Conservation (phyloP, 2,113 vertebrate genomes). For the Phalacrocorax aristotelis region DNA sequence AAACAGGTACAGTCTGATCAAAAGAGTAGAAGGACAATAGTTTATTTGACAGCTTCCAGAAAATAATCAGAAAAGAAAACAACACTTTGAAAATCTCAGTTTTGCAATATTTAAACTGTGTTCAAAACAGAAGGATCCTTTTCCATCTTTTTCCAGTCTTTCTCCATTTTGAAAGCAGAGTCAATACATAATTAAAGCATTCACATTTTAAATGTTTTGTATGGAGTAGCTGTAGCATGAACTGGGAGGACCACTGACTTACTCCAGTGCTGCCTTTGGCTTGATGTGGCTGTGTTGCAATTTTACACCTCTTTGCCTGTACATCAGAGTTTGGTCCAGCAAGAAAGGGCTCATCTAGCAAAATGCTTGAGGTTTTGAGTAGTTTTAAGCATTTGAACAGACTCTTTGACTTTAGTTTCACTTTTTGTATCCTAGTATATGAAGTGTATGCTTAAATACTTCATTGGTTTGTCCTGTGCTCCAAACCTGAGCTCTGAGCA, state of each 20-base stretch:
- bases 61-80: neutral
- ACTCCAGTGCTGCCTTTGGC: neutral
- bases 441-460: neutral
- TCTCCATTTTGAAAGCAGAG: neutral
- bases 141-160: neutral
- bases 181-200: neutral
- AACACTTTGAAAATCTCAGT: neutral
- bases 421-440: neutral
- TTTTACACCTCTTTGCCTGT: neutral
- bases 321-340: neutral
- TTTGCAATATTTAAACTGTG: neutral
- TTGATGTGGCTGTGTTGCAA: neutral
- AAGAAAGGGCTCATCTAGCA: neutral
- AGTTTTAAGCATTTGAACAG: neutral
- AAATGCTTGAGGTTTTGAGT: neutral
- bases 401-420: neutral
- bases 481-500: neutral
- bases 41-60: neutral
- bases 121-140: neutral
- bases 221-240: neutral
- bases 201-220: neutral
- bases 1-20: neutral
- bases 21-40: neutral
- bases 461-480: neutral
- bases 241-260: neutral